Evolutionary conservation across 2,113 vertebrate species (phyloP).

Genomic region (Lampris megalopsis): DNA sequence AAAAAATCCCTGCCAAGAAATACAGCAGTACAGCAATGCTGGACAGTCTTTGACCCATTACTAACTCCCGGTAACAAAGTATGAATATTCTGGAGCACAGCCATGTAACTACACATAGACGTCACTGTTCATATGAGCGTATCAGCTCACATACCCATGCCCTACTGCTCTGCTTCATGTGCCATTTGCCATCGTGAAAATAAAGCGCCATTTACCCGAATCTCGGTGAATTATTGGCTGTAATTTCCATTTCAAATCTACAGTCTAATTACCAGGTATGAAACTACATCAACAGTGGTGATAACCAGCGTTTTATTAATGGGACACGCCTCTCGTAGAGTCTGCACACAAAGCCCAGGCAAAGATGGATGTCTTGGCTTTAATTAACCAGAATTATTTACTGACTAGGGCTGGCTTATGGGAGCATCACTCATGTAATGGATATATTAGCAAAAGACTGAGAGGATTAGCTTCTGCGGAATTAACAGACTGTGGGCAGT

Average conservation of each 20-base stretch:
- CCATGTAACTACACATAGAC: slow-evolving; percentile 13
- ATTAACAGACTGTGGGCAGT: slow-evolving; percentile 75
- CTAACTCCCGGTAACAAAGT: slow-evolving; percentile 29
- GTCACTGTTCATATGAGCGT: slow-evolving; percentile 19
- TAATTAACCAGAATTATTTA: slow-evolving; percentile 84
- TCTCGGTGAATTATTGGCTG: slow-evolving; percentile 57
- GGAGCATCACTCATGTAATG: slow-evolving; percentile 82
- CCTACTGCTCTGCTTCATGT: slow-evolving; percentile 20
- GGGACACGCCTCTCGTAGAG: slow-evolving; percentile 69
- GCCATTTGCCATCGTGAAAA: slow-evolving; percentile 20
- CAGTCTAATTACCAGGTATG: slow-evolving; percentile 74
- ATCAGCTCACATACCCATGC: background rate
- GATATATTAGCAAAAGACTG: slow-evolving; percentile 81
- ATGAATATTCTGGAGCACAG: background rate
- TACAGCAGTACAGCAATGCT: no score
- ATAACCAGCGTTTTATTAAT: slow-evolving; percentile 79
- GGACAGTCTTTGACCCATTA: slow-evolving; percentile 30
- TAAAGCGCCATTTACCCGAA: slow-evolving; percentile 45
- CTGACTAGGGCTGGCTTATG: slow-evolving; percentile 73
- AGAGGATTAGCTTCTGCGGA: slow-evolving; percentile 74
- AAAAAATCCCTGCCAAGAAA: no score
- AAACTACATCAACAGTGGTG: slow-evolving; percentile 69
- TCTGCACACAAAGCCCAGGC: slow-evolving; percentile 67
- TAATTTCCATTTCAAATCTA: slow-evolving; percentile 69
- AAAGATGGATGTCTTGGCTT: slow-evolving; percentile 80